Evolutionary conservation across 2,888 invertebrate genomes (phyloP).

Genomic region (Drosophila monieri): DNA sequence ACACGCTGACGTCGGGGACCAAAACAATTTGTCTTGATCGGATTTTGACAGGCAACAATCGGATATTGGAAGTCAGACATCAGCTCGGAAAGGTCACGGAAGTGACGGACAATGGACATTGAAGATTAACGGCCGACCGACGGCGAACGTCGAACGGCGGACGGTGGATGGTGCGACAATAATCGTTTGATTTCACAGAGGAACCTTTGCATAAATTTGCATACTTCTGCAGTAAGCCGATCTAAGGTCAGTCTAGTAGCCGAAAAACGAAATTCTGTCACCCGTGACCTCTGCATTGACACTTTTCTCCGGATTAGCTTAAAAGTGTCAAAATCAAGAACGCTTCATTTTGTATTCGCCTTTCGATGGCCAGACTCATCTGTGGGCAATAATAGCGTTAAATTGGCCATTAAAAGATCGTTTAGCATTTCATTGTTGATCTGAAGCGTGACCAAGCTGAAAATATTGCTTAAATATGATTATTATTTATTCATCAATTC

Average conservation of each 20-base stretch:
- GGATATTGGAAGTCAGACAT: conserved; percentile 53
- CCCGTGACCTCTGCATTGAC: conserved; percentile 12
- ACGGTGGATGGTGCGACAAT: conserved; percentile 54
- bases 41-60: conserved; percentile 48
- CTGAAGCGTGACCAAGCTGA: conserved; percentile 54
- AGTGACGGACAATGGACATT: conserved; percentile 43
- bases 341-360: conserved; percentile 49
- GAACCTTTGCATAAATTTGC: conserved; percentile 60
- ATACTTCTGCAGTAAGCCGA: conserved; percentile 6
- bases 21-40: conserved; percentile 52
- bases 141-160: conserved; percentile 6
- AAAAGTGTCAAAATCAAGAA: conserved; percentile 66
- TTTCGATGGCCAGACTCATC: conserved; percentile 25
- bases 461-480: conserved; percentile 39
- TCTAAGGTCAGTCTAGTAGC: conserved; percentile 35
- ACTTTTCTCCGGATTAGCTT: conserved; percentile 14
- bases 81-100: conserved; percentile 69
- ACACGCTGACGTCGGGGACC: conserved; percentile 27
- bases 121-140: conserved; percentile 58
- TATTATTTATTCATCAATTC: conserved; percentile 39
- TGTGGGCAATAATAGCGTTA: conserved; percentile 60
- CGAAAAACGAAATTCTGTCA: conserved; percentile 16
- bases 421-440: conserved; percentile 56
- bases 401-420: conserved; percentile 73
- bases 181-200: conserved; percentile 61